Base-by-base conservation (phyloP, 2,113 vertebrate genomes). In the Ia io region DNA sequence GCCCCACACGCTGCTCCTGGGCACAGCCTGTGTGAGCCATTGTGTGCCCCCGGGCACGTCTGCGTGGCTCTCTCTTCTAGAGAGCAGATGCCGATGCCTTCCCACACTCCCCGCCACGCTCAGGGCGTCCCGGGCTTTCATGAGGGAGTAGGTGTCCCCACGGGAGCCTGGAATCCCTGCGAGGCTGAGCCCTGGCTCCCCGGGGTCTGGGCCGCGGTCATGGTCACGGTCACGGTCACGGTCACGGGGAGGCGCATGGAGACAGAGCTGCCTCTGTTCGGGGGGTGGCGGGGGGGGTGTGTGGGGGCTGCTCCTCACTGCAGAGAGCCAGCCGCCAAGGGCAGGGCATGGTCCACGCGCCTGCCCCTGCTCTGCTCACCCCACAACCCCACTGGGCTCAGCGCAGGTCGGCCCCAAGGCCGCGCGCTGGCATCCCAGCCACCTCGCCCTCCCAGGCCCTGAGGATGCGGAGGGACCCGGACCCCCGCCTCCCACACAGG, bases 241-340 rank as follows among this genome's bases (percentile, higher is more conserved):
- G 67, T 83, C 56, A 22, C 56, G 22, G 65, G 42, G 28, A 18
- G 25, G 14, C 16, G 0, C 5, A 0, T n/a, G 85, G 40, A 40
- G 9, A 96, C 12, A 97, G 77, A 70, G 85, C 74, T 28, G 67
- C 77, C 93, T 96, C 88, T 97, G 97, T 95, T 92, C 37, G 1
- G 11, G 0, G 5, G 23, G 59, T 7, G 13, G 47, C 44, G 47
- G 11, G 3, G 0, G n/a, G 11, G 3, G 0, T 28, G 47, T 53
- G 18, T 2, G 51, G 51, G 78, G 63, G 63, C 79, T 61, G 53
- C 9, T 8, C 25, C 61, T 5, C 76, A 30, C 3, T 20, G 71
- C 76, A 35, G n/a, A 84, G 47, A 49, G 47, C 47, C 13, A 12
- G 47, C 47, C 13, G 3, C 12, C 47, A 14, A 14, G 47, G 14